Percentiles rank a stretch among this genome's conserved stretches.
Conservation (phyloP, 2,113 vertebrate species). For the Pyrgilauda ruficollis region DNA sequence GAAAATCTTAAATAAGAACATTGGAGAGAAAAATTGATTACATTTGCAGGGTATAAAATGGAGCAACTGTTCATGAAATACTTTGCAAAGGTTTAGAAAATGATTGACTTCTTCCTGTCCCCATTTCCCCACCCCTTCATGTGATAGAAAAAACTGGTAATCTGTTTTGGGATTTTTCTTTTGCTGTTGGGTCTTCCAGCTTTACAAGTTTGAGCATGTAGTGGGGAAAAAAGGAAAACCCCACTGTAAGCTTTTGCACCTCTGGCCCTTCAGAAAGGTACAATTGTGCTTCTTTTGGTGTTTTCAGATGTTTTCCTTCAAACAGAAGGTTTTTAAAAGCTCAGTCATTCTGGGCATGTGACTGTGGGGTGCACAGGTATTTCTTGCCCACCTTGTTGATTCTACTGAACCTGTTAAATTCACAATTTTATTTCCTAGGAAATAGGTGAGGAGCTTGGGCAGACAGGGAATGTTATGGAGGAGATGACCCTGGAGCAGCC, state of each 20-base stretch:
- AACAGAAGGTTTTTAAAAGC: not conserved
- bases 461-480: not conserved
- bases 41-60: not conserved
- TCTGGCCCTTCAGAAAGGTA: not conserved
- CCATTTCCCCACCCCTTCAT: not conserved
- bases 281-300: not conserved
- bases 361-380: not conserved
- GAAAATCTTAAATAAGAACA: not conserved
- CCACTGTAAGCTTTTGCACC: not conserved
- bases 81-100: not conserved
- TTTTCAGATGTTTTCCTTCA: not conserved
- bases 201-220: not conserved
- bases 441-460: not conserved
- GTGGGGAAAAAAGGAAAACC: not conserved
- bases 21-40: not conserved
- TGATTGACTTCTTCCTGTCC: not conserved
- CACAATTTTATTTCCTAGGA: not conserved
- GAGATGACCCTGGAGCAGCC: not conserved
- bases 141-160: not conserved
- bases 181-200: not conserved
- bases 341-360: fast-evolving
- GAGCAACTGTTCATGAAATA: not conserved
- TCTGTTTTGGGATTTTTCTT: not conserved
- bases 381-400: not conserved
- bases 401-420: not conserved